Base-by-base conservation (phyloP, 2,113 vertebrate genomes). In the Bubo scandiacus region DNA sequence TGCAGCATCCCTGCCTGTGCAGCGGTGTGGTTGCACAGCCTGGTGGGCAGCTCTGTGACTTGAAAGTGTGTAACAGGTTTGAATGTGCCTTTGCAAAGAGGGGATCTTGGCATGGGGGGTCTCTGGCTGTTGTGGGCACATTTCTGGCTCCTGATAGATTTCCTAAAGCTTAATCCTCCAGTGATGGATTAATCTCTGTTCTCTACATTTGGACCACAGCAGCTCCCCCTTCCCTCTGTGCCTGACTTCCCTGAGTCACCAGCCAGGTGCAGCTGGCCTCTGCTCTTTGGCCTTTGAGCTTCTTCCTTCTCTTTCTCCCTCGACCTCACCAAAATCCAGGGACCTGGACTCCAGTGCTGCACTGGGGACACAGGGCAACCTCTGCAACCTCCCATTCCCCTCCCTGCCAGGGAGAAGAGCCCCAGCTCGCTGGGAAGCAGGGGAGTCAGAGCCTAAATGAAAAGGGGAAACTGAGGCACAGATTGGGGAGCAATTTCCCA, bases 11-110 rank as follows among this genome's bases (percentile, higher is more conserved):
- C 11, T 19, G 2, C 0, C 0, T 40, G 20, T 22, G 20, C 23
- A 30, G 52, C 1, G 0, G 16, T 11, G 17, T 43, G 7, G 3
- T 6, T 45, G 17, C 34, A 13, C 0, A 2, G 79, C 61, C 26
- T 2, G 0, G 25, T 1, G 1, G 40, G 23, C 34, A 63, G 58
- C 38, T 47, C 36, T 77, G 43, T 27, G 61, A 32, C 23, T 67
- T 27, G 42, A n/a, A 51, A 62, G 20, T 9, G 18, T 67, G 32
- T 23, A 73, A 8, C 3, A 6, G 43, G 16, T 83, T 40, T 68
- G 25, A 74, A 25, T 32, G 32, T 67, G 45, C 42, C 40, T 88
- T 47, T 81, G 68, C 68, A 59, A 49, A 67, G 47, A 72, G 47
- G 5, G 17, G 23, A 29, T 66, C 29, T 22, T 29, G 12, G 12